Evolutionary conservation across 2,797 vertebrate genomes (phyloP).

Genomic region (Lepilemur septentrionalis): DNA sequence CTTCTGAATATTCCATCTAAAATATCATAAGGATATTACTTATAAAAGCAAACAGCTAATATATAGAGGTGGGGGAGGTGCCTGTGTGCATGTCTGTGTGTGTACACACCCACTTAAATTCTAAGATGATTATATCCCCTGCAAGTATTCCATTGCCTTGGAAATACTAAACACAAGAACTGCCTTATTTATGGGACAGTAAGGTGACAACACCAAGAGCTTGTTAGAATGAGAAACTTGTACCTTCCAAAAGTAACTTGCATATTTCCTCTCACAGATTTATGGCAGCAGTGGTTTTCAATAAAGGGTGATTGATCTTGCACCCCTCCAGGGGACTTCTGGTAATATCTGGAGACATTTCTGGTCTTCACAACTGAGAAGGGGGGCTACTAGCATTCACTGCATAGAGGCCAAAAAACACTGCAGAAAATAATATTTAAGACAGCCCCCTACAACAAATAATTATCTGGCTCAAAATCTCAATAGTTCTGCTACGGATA

Average conservation of each 20-base stretch:
- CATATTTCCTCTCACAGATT: not conserved
- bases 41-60: conserved; percentile 18
- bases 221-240: not conserved
- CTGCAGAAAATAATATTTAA: not conserved
- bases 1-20: not conserved
- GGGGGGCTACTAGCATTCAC: not conserved
- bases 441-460: not conserved
- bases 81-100: not conserved
- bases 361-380: not conserved
- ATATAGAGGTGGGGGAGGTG: not conserved
- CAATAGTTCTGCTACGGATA: not conserved
- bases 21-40: not conserved
- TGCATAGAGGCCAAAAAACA: not conserved
- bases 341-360: not conserved
- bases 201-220: not conserved
- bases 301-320: not conserved
- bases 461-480: not conserved
- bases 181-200: not conserved
- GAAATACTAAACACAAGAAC: not conserved
- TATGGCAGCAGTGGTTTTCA: not conserved
- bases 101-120: not conserved
- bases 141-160: not conserved
- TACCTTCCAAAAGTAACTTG: not conserved
- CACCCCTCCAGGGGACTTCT: not conserved
- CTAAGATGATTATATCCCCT: not conserved